phyloP scores from a whole-genome alignment of 2,797 vertebrate genomes.

The Crocodylus rhombifer region DNA sequence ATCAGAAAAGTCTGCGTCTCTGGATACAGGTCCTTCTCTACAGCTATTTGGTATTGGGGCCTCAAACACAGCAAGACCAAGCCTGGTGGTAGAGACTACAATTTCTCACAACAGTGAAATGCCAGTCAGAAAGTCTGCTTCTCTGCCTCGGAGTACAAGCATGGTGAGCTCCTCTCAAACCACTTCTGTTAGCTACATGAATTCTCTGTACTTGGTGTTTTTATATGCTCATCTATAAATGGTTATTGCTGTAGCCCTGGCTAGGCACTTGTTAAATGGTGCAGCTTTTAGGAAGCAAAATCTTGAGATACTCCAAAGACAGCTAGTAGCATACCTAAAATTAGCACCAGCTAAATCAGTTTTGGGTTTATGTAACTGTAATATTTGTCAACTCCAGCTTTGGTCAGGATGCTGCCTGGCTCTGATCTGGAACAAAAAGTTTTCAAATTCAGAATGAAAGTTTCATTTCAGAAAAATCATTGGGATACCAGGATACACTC shows the following conservation, averaged over 20 bases:
- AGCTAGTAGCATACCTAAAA: too few species aligned
- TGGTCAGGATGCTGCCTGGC: too few species aligned
- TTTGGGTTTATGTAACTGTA: too few species aligned
- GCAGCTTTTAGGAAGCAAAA: too few species aligned
- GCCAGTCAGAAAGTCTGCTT: constrained; percentile 81
- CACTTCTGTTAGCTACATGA: constrained; percentile 1
- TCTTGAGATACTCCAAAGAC: too few species aligned
- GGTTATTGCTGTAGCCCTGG: constrained; percentile 6
- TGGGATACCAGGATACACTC: too few species aligned
- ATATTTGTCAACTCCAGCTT: too few species aligned
- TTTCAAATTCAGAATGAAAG: too few species aligned
- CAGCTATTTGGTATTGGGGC: constrained; percentile 43
- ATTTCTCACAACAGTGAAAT: constrained; percentile 70
- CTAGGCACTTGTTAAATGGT: background rate
- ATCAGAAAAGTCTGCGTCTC: constrained; percentile 61
- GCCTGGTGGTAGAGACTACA: constrained; percentile 57
- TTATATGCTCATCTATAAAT: background rate
- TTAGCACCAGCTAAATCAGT: too few species aligned
- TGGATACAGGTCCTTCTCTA: constrained; percentile 55
- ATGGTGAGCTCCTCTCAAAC: constrained; percentile 82
- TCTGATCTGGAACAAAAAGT: too few species aligned
- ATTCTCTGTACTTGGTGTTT: background rate
- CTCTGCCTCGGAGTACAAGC: constrained; percentile 82
- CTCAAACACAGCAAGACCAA: constrained; percentile 41
- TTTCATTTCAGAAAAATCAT: too few species aligned